phyloP scores from a whole-genome alignment of 2,888 invertebrate genomes.

The Anticlea derivata region DNA sequence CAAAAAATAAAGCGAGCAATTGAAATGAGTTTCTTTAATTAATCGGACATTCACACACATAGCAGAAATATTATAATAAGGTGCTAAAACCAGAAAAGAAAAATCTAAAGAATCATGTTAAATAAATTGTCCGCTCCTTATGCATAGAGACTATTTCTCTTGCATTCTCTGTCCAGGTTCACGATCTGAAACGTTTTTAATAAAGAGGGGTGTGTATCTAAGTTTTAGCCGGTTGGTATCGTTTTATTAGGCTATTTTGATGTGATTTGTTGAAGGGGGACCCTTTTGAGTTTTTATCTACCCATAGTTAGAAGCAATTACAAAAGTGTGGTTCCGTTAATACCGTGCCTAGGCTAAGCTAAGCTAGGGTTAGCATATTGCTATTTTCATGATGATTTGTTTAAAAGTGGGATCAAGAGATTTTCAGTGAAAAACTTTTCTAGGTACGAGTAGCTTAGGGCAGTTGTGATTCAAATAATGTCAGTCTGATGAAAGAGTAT shows the following conservation, averaged over 20 bases:
- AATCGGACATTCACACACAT: no score
- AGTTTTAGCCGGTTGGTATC: constrained; percentile 51
- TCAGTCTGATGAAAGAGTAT: no score
- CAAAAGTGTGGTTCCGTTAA: constrained; percentile 34
- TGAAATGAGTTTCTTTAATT: no score
- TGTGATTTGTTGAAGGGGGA: constrained; percentile 60
- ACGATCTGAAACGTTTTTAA: constrained; percentile 71
- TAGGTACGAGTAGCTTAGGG: no score
- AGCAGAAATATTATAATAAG: no score
- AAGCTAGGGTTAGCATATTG: constrained; percentile 25
- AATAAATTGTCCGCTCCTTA: constrained; percentile 9
- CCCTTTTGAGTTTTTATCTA: constrained; percentile 39
- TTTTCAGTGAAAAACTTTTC: no score
- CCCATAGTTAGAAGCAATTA: constrained; percentile 39
- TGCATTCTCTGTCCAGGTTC: constrained; percentile 71
- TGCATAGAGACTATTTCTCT: constrained; percentile 54
- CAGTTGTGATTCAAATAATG: no score
- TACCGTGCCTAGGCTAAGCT: constrained; percentile 21
- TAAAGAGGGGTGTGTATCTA: constrained; percentile 55
- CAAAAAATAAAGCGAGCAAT: no score
- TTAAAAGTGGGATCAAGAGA: background rate
- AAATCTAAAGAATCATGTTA: no score
- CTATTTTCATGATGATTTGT: constrained; percentile 6
- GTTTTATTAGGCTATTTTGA: constrained; percentile 64
- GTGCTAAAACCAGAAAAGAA: no score